These are phyloP conservation scores for Carduelis carduelis DNA, from an alignment of 2,797 vertebrate species.

Conservation along the genomic window DNA sequence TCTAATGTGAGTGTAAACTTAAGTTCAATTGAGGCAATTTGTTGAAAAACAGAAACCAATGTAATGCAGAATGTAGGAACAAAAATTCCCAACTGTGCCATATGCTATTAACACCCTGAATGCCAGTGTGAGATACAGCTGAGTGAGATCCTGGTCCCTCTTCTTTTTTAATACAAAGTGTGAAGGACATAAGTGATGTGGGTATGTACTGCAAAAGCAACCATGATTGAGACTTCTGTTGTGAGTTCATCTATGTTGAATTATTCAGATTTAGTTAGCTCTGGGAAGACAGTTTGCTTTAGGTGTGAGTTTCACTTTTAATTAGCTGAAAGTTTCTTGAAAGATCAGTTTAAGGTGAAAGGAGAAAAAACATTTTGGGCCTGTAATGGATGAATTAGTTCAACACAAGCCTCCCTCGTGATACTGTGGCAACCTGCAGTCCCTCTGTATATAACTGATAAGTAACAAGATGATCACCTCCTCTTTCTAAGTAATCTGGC, in stretches of 20 bases:
- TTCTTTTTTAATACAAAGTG: neutral
- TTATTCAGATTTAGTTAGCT: neutral
- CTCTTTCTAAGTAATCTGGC: neutral
- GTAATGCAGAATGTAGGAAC: neutral
- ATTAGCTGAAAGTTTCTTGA: neutral
- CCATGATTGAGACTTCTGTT: neutral
- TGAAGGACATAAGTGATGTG: neutral
- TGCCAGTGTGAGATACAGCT: neutral
- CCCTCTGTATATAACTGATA: neutral
- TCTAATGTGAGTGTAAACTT: slow-evolving; percentile 86
- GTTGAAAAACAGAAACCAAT: neutral
- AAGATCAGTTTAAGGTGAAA: neutral
- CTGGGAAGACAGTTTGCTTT: neutral
- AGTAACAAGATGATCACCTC: neutral
- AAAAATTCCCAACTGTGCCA: neutral
- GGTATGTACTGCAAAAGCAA: neutral
- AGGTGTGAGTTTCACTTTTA: neutral
- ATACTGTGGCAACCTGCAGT: neutral
- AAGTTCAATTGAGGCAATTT: neutral
- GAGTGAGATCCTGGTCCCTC: neutral
- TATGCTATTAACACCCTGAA: neutral
- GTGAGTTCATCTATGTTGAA: neutral
- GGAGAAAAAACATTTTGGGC: neutral
- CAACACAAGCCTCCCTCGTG: neutral
- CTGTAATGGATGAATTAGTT: neutral